These are phyloP conservation scores for Crematogaster levior DNA, from an alignment of 2,888 invertebrate genomes.

Conservation along the genomic window DNA sequence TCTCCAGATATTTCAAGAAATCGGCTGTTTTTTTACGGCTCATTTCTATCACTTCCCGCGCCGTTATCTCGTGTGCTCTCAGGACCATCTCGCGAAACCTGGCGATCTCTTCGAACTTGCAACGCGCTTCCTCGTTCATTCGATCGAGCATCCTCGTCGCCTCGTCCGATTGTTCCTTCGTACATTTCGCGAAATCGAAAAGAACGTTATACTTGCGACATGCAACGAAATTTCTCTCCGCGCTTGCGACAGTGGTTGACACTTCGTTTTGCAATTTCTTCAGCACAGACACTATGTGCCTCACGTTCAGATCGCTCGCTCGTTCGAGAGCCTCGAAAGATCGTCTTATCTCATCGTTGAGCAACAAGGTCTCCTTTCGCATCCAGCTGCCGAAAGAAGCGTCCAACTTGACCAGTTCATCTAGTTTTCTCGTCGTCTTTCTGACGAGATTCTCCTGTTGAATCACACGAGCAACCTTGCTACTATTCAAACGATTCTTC, in stretches of 20 bases:
- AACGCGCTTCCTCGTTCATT: background rate
- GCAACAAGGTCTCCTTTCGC: constrained; percentile 59
- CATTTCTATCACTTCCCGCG: background rate
- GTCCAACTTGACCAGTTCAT: constrained; percentile 63
- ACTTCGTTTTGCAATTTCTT: constrained; percentile 54
- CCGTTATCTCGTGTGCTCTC: constrained; percentile 51
- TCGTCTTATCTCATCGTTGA: constrained; percentile 60
- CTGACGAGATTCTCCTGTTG: constrained; percentile 2
- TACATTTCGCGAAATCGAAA: constrained; percentile 58
- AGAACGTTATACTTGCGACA: constrained; percentile 64
- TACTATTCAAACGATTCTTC: constrained; percentile 22
- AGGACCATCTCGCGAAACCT: constrained; percentile 46
- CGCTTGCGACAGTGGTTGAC: constrained; percentile 34
- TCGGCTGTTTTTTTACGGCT: constrained; percentile 32
- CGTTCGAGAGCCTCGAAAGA: constrained; percentile 58
- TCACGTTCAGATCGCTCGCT: constrained; percentile 39
- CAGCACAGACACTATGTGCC: constrained; percentile 50
- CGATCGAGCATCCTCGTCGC: constrained; percentile 65
- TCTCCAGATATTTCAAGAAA: constrained; percentile 54
- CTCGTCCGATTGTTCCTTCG: constrained; percentile 54
- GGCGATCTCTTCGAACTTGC: constrained; percentile 22
- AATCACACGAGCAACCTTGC: background rate
- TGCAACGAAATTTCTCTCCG: constrained; percentile 47
- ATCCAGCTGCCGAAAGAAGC: constrained; percentile 61
- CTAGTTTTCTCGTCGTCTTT: constrained; percentile 48